These are phyloP conservation scores for Dryobates pubescens DNA, from an alignment of 2,797 vertebrate species.

Conservation along the genomic window DNA sequence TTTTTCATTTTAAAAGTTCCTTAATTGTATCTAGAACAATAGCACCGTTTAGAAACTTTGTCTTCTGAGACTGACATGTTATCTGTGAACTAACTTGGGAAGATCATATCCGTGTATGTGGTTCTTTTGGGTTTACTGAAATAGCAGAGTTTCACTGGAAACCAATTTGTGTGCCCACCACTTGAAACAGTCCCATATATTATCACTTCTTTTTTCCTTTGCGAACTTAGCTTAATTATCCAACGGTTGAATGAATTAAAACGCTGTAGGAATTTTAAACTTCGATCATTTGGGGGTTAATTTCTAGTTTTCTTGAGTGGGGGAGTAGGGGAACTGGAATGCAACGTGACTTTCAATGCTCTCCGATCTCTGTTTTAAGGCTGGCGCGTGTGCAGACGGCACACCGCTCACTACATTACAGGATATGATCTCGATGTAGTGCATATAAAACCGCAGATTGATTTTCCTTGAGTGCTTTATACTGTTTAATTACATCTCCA, in stretches of 20 bases:
- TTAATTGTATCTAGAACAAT: slow-evolving; percentile 83
- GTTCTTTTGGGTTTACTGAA: slow-evolving; percentile 72
- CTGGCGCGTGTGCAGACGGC: slow-evolving; percentile 56
- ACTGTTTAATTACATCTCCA: slow-evolving; percentile 87
- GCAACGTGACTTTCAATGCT: slow-evolving; percentile 67
- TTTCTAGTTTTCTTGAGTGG: slow-evolving; percentile 76
- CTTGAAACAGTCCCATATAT: slow-evolving; percentile 36
- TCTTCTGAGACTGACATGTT: slow-evolving; percentile 77
- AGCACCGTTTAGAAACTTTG: slow-evolving; percentile 83
- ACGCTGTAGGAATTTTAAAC: slow-evolving; percentile 76
- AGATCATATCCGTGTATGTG: slow-evolving; percentile 87
- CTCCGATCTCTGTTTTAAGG: slow-evolving; percentile 71
- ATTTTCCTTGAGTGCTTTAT: slow-evolving; percentile 92
- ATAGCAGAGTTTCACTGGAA: slow-evolving; percentile 68
- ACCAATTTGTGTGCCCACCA: slow-evolving; percentile 61
- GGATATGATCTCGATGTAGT: slow-evolving; percentile 83
- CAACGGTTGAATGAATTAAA: slow-evolving; percentile 71
- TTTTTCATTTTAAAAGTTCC: slow-evolving; percentile 82
- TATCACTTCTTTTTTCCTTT: not conserved
- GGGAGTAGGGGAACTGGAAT: slow-evolving; percentile 43
- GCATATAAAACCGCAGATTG: slow-evolving; percentile 76
- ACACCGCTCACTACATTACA: slow-evolving; percentile 76
- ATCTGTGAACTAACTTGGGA: slow-evolving; percentile 80
- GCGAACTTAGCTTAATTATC: slow-evolving; percentile 45
- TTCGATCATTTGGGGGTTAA: slow-evolving; percentile 73